phyloP scores from a whole-genome alignment of 2,113 vertebrate species.

The Panurus biarmicus region DNA sequence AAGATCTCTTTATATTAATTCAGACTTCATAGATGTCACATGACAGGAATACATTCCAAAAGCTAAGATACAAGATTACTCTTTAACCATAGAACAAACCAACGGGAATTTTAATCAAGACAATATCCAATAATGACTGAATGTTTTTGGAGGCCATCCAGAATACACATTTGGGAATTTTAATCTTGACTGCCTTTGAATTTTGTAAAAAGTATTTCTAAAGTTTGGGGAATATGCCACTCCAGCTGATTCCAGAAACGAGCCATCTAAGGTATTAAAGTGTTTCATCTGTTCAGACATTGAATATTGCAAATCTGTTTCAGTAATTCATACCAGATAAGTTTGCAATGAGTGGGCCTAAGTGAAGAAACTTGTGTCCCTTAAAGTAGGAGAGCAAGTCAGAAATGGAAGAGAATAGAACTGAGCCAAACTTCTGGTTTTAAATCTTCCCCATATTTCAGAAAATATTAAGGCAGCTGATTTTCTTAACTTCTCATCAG shows the following conservation, averaged over 20 bases:
- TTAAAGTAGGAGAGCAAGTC: background rate
- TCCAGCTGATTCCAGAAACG: slow-evolving; percentile 79
- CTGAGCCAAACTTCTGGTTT: background rate
- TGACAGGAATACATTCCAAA: slow-evolving; percentile 75
- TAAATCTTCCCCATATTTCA: background rate
- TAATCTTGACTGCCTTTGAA: slow-evolving; percentile 77
- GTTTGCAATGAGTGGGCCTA: slow-evolving; percentile 51
- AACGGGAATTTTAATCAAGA: slow-evolving; percentile 87
- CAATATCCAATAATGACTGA: slow-evolving; percentile 84
- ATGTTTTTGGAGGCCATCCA: slow-evolving; percentile 72
- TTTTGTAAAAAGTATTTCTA: slow-evolving; percentile 65
- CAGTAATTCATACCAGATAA: slow-evolving; percentile 77
- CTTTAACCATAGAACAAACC: slow-evolving; percentile 77
- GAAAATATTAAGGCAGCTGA: background rate
- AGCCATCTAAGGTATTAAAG: slow-evolving; percentile 78
- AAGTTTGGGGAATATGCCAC: slow-evolving; percentile 66
- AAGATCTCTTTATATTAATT: slow-evolving; percentile 79
- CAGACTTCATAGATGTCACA: slow-evolving; percentile 64
- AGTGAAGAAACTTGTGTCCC: slow-evolving; percentile 14
- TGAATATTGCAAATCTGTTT: slow-evolving; percentile 80
- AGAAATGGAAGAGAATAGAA: slow-evolving; percentile 9
- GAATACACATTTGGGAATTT: slow-evolving; percentile 78
- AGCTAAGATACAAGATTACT: slow-evolving; percentile 74
- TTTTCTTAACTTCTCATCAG: background rate
- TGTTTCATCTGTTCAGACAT: slow-evolving; percentile 81